Conservation (phyloP, 2,888 invertebrate species). For the Dyspetes luteomarginatus region DNA sequence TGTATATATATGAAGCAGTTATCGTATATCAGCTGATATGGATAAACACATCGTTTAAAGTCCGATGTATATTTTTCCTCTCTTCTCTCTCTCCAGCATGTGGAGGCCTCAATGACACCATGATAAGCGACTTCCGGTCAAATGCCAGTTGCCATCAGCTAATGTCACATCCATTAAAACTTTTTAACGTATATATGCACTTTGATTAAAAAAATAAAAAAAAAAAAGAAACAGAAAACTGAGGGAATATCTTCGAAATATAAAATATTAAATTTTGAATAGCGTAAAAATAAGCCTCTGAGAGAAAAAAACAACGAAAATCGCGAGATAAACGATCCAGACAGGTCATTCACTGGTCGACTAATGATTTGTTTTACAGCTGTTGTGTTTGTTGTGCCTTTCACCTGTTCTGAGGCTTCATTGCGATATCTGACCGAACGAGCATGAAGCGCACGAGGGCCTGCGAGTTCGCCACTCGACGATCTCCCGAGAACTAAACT, state of each 20-base stretch:
- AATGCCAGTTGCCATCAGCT: conserved; percentile 1
- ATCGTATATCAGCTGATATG: background rate
- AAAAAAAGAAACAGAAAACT: background rate
- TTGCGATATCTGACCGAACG: conserved; percentile 15
- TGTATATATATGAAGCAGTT: background rate
- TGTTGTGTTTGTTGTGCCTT: conserved; percentile 20
- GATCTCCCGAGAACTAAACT: conserved; percentile 68
- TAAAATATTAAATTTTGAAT: background rate
- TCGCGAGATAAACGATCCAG: background rate
- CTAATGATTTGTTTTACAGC: background rate
- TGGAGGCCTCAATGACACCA: conserved; percentile 3
- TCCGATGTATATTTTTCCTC: background rate
- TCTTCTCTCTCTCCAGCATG: background rate
- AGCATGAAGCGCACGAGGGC: conserved; percentile 27
- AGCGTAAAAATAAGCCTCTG: background rate
- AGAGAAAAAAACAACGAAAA: background rate
- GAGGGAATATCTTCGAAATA: background rate
- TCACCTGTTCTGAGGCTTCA: conserved; percentile 44
- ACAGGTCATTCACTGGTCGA: background rate
- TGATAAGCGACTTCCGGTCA: conserved; percentile 53
- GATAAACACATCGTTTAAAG: background rate
- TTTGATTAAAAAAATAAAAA: background rate
- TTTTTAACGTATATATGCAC: background rate
- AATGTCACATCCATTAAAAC: background rate
- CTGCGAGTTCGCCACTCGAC: conserved; percentile 54